A percentile compares a stretch with the other conserved stretches of the same genome.
Evolutionary conservation across 2,888 invertebrate genomes (phyloP).

Genomic region (Chaitophorus viminalis): DNA sequence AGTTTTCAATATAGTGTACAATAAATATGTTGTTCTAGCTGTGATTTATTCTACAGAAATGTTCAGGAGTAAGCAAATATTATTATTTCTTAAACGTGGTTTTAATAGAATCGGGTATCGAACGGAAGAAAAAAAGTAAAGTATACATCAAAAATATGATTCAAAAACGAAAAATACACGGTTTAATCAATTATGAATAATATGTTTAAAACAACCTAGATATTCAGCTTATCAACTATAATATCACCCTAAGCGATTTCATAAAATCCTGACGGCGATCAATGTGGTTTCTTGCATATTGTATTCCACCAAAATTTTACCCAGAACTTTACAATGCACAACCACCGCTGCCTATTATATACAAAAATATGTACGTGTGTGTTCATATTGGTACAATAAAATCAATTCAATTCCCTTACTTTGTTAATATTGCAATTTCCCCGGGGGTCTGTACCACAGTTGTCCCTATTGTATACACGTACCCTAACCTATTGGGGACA

Average conservation of each 20-base stretch:
- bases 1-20: no score
- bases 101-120: no score
- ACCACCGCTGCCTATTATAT: background rate
- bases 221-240: background rate
- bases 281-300: background rate
- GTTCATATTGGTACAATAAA: background rate
- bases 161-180: no score
- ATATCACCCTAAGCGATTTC: background rate
- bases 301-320: background rate
- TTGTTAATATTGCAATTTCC: conserved; percentile 17
- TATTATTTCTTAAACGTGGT: no score
- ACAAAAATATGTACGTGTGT: no score
- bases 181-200: background rate
- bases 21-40: no score
- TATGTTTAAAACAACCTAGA: background rate
- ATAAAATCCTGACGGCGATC: background rate
- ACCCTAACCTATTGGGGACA: background rate
- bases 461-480: background rate
- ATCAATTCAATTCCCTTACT: conserved; percentile 23
- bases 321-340: background rate
- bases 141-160: no score
- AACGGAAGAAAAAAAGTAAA: no score
- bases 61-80: no score
- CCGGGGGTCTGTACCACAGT: background rate
- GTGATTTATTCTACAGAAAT: no score